phyloP scores from a whole-genome alignment of 64 coral and sea anemone species.

The Anthopleura sola region DNA sequence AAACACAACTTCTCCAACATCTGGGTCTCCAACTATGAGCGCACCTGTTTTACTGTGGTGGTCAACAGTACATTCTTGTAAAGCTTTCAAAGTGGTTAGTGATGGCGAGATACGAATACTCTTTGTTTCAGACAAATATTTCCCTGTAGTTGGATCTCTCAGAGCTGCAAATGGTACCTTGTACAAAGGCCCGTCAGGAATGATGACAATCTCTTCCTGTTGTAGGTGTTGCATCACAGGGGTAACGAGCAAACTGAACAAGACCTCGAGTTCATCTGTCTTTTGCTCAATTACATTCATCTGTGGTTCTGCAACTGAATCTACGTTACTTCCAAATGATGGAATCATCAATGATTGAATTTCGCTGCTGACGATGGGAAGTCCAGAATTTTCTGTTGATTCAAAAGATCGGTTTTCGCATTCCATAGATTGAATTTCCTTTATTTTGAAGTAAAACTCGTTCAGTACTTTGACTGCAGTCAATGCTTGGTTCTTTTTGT shows the following conservation, averaged over 20 bases:
- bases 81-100: constrained; percentile 14
- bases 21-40: constrained; percentile 44
- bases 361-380: background rate
- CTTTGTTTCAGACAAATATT: constrained; percentile 36
- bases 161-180: constrained; percentile 40
- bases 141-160: background rate
- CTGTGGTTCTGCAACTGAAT: background rate
- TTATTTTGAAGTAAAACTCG: too few species aligned
- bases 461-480: too few species aligned
- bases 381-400: background rate
- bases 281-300: background rate
- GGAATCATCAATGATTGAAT: too few species aligned
- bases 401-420: constrained; percentile 31
- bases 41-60: constrained; percentile 4
- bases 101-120: constrained; percentile 30
- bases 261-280: background rate
- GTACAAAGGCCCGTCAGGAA: constrained; percentile 45
- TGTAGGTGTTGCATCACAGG: constrained; percentile 12
- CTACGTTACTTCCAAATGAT: too few species aligned
- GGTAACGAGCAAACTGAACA: constrained; percentile 14
- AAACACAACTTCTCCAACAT: background rate
- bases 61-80: constrained; percentile 6
- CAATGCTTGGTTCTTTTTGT: background rate
- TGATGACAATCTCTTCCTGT: constrained; percentile 35
- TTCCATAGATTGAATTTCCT: background rate